Percentiles rank a stretch among this genome's conserved stretches.
phyloP scores from a whole-genome alignment of 1,140 invertebrate genomes.

The Magallana gigas region DNA sequence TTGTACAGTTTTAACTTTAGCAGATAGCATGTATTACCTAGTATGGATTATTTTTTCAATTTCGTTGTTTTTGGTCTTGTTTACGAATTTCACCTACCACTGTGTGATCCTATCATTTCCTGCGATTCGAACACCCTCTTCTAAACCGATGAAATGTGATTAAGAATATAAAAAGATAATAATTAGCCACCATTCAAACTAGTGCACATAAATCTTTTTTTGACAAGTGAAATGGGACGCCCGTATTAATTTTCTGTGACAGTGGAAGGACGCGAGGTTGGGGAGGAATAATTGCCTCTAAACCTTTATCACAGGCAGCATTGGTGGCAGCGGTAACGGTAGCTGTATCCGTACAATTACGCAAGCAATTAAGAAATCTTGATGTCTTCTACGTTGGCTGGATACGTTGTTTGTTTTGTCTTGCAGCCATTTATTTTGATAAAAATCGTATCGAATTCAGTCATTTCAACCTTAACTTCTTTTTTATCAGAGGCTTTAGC shows the following conservation, averaged over 20 bases:
- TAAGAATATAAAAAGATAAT: constrained; percentile 5
- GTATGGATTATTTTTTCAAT: no score
- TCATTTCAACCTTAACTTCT: no score
- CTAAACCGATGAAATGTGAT: neutral
- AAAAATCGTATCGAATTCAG: no score
- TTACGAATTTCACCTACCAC: neutral
- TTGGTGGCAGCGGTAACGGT: neutral
- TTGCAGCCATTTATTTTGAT: no score
- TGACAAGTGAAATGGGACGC: constrained; percentile 9
- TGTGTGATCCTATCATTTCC: constrained; percentile 11
- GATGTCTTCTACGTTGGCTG: neutral
- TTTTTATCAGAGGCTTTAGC: no score
- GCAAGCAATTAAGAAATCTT: neutral
- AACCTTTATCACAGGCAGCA: neutral
- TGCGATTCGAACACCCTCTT: constrained; percentile 1
- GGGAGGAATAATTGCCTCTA: neutral
- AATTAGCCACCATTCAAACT: constrained; percentile 12
- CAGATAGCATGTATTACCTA: no score
- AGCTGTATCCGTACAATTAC: neutral
- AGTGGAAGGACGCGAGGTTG: neutral
- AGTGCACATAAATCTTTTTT: neutral
- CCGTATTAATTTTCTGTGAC: neutral
- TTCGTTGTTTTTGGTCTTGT: no score
- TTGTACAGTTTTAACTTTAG: no score
- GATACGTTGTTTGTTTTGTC: no score